These are phyloP conservation scores for Rhopalosiphum padi DNA, from an alignment of 1,140 invertebrate species.

Conservation along the genomic window DNA sequence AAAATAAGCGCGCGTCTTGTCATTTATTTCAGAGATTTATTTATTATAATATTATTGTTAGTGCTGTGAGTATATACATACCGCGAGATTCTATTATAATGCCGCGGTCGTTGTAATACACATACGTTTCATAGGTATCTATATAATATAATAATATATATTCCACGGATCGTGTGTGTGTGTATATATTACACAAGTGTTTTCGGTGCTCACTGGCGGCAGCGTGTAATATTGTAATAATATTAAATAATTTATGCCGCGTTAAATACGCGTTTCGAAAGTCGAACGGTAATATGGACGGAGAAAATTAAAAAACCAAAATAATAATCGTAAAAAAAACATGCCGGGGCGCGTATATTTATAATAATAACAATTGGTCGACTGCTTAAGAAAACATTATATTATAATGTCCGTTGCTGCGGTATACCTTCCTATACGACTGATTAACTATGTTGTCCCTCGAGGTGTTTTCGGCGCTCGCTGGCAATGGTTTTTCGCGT, in stretches of 20 bases:
- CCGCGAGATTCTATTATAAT: conserved; percentile 10
- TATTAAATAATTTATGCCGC: conserved; percentile 44
- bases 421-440: neutral
- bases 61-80: neutral
- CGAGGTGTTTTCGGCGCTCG: neutral
- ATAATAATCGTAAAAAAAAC: conserved; percentile 13
- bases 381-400: neutral
- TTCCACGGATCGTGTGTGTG: neutral
- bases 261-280: conserved; percentile 39
- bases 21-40: conserved; percentile 7
- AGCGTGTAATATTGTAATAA: neutral
- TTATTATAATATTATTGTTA: neutral
- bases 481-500: conserved; percentile 12
- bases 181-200: neutral
- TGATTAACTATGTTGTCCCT: conserved; percentile 42
- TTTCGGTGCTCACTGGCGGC: neutral
- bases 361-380: conserved; percentile 4
- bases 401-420: neutral
- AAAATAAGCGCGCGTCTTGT: neutral
- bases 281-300: neutral
- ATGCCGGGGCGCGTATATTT: neutral
- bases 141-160: neutral
- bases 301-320: conserved; percentile 21
- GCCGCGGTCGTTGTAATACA: neutral
- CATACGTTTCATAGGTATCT: neutral